Base-by-base conservation (phyloP, 2,888 invertebrate species). In the Schrankia costaestrigalis region DNA sequence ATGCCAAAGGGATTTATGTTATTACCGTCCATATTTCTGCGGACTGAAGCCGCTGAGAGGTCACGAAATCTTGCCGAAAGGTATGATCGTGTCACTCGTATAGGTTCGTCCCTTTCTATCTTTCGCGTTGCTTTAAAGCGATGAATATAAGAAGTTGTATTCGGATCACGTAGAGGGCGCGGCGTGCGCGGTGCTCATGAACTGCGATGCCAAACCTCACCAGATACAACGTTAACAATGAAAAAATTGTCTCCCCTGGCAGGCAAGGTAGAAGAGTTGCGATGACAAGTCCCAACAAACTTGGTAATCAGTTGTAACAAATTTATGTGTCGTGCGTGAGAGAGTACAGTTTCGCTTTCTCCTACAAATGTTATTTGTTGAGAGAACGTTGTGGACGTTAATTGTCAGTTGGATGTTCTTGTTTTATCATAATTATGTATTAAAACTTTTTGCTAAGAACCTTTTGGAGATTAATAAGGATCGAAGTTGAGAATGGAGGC, bases 1-100 rank as follows among this genome's bases (percentile, higher is more conserved):
- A 88, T 85, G 84, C 86, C 81, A 74, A 79, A 82, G 78, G 86
- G 87, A 88, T 89, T 88, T 87, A 88, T 86, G 84, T 87, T 88
- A 88, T 87, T 88, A 83, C 87, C 79, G 74, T 78, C 84, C 87
- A 88, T 89, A 88, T 88, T 88, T 89, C 79, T 86, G 74, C 76
- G 77, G 80, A 76, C 83, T 76, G 80, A 78, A 84, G 78, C 78
- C 73, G 83, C 71, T 84, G 87, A 87, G 83, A 87, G 86, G 87
- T 86, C 87, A 86, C 87, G 84, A 77, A 84, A 78, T 85, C 85
- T 84, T 78, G 78, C 76, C 66, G 71, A 73, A 72, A 71, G 67
- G 54, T 44, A 41, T 28, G 46, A 35, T 69, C 74, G 57, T 67
- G 48, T 83, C 64, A 33, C 22, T 35, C 66, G 53, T 68, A 75